A percentile compares a stretch with the other conserved stretches of the same genome.
phyloP scores from a whole-genome alignment of 2,888 invertebrate genomes.

The Yponomeuta malinellus region DNA sequence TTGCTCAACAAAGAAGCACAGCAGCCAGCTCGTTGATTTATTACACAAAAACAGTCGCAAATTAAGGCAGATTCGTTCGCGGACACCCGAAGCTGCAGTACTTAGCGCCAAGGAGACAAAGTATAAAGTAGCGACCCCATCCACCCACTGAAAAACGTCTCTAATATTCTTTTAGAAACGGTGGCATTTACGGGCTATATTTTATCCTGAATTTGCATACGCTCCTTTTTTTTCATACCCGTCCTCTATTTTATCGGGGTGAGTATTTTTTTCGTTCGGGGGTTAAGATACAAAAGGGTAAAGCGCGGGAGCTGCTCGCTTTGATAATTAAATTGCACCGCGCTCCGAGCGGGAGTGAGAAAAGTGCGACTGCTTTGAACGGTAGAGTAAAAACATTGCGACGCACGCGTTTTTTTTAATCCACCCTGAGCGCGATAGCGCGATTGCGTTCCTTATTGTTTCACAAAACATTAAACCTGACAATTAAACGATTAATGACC shows the following conservation, averaged over 20 bases:
- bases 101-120: slow-evolving; percentile 71
- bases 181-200: slow-evolving; percentile 78
- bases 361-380: slow-evolving; percentile 1
- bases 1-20: slow-evolving; percentile 17
- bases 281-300: slow-evolving; percentile 77
- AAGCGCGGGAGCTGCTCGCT: slow-evolving; percentile 60
- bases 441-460: slow-evolving; percentile 31
- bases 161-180: slow-evolving; percentile 78
- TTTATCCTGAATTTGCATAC: slow-evolving; percentile 78
- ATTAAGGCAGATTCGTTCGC: slow-evolving; percentile 64
- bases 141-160: slow-evolving; percentile 77
- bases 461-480: slow-evolving; percentile 46
- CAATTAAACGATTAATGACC: slow-evolving; percentile 47
- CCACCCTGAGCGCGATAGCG: slow-evolving; percentile 8
- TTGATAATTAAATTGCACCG: slow-evolving; percentile 74
- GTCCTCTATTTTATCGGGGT: slow-evolving; percentile 74
- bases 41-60: slow-evolving; percentile 66
- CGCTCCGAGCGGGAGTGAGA: slow-evolving; percentile 29
- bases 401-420: background rate
- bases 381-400: background rate
- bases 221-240: slow-evolving; percentile 74
- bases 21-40: slow-evolving; percentile 53
- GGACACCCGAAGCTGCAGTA: slow-evolving; percentile 67
- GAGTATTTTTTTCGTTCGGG: slow-evolving; percentile 73
- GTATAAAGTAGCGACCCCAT: slow-evolving; percentile 70